A percentile compares a stretch with the other conserved stretches of the same genome.
phyloP scores from a whole-genome alignment of 2,113 vertebrate genomes.

The Microcebus griseorufus region DNA sequence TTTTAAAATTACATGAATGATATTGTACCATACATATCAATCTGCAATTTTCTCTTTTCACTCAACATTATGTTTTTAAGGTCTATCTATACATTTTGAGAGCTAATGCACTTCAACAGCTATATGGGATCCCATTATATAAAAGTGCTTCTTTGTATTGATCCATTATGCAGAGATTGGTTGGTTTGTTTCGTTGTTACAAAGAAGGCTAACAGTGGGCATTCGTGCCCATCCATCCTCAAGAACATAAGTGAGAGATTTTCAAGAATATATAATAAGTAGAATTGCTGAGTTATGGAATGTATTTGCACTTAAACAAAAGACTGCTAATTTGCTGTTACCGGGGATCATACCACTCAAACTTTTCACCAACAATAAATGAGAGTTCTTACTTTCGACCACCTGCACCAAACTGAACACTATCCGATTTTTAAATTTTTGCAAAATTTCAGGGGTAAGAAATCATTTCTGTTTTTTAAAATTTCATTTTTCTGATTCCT shows the following conservation, averaged over 20 bases:
- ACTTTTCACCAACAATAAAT: background rate
- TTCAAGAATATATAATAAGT: background rate
- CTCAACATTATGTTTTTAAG: background rate
- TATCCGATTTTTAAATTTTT: background rate
- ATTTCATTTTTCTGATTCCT: background rate
- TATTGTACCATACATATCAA: background rate
- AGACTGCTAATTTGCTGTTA: background rate
- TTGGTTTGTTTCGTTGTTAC: background rate
- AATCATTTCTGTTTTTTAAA: constrained; percentile 13
- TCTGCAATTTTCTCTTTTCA: constrained; percentile 7
- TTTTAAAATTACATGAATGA: constrained; percentile 19
- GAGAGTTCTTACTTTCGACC: background rate
- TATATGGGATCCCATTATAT: background rate
- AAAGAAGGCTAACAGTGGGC: background rate
- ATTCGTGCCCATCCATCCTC: background rate
- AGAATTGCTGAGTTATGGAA: background rate
- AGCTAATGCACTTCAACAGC: background rate
- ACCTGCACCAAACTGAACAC: background rate
- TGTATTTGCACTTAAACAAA: background rate
- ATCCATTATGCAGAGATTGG: background rate
- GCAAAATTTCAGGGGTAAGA: background rate
- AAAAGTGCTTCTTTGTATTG: background rate
- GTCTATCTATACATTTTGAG: background rate
- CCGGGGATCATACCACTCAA: background rate
- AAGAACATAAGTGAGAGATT: background rate